Evolutionary conservation across 2,888 invertebrate genomes (phyloP), one percentile per base, ranked within the genome.

Genomic region (Cotesia congregata): DNA sequence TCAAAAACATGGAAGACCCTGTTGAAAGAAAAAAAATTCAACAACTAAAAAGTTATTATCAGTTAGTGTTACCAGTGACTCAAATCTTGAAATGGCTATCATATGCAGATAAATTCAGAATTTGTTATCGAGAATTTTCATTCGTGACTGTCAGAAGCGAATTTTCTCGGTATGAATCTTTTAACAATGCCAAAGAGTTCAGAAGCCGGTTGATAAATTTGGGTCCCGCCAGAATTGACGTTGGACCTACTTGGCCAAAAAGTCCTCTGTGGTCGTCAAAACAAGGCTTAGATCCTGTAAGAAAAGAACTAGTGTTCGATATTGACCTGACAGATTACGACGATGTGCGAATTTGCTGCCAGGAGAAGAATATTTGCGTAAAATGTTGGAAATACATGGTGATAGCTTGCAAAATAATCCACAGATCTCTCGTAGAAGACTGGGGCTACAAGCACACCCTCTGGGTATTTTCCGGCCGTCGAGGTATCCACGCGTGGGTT

Each of bases 321-420:
- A 99, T 99, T 85, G 99, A 99, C 92, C 95, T 99, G 92, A 98
- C 98, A 59, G 99, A 99, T 90, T 99, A 99, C 89, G 99, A 99
- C 91, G 97, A 98, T 86, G 94, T 99, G 0, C 91, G 99, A 87
- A 95, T 93, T 50, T 99, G 99, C 87, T 99, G 97, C 86, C 92
- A 93, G 74, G 98, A 96, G 72, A 95, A 97, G 1, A 95, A 94
- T 86, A 95, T 99, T 7, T 99, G 99, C 90, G 89, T 89, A 0
- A 97, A 96, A 89, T 99, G 99, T 88, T 99, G 99, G 99, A 97
- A 95, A 85, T 97, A 97, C 85, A 97, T 99, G 96, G 93, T 93
- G 12, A 91, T 99, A 77, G 99, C 99, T 61, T 95, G 97, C 84
- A 95, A 96, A 91, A 94, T 99, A 79, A 90, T 99, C 71, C 96